Conservation (phyloP, 2,888 invertebrate genomes). For the Coleophora flavipennella region DNA sequence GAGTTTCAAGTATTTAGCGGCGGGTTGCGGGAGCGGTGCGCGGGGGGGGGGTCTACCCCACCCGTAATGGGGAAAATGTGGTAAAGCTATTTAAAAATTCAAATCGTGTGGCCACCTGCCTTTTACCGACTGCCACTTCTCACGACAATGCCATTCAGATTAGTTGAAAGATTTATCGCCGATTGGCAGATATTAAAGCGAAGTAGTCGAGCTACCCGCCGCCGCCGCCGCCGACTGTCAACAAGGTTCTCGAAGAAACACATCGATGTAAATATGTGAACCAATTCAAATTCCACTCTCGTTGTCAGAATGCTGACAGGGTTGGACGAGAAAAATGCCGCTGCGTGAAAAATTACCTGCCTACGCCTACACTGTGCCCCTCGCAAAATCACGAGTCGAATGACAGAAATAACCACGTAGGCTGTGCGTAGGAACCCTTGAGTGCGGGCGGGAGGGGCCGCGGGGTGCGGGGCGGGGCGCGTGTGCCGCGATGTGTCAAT, state of each 20-base stretch:
- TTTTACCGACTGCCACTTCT: not conserved
- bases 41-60: not conserved
- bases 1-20: conserved; percentile 47
- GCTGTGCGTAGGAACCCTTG: not conserved
- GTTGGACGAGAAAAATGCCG: not conserved
- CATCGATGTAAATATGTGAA: not conserved
- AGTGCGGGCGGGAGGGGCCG: not conserved
- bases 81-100: conserved; percentile 21
- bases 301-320: not conserved
- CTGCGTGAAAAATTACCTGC: conserved; percentile 3
- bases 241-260: not conserved
- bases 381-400: conserved; percentile 3
- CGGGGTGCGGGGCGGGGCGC: not conserved
- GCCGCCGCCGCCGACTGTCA: not conserved
- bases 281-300: not conserved
- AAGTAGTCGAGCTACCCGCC: not conserved
- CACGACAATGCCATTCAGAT: not conserved
- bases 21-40: conserved; percentile 6
- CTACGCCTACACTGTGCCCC: not conserved
- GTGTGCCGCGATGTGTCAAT: conserved; percentile 21
- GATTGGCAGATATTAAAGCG: not conserved
- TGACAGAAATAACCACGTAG: conserved; percentile 1
- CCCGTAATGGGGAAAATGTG: conserved; percentile 24
- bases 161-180: not conserved
- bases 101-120: conserved; percentile 10